These are phyloP conservation scores for Amphipoea oculea DNA, from an alignment of 2,888 invertebrate genomes.

Conservation along the genomic window DNA sequence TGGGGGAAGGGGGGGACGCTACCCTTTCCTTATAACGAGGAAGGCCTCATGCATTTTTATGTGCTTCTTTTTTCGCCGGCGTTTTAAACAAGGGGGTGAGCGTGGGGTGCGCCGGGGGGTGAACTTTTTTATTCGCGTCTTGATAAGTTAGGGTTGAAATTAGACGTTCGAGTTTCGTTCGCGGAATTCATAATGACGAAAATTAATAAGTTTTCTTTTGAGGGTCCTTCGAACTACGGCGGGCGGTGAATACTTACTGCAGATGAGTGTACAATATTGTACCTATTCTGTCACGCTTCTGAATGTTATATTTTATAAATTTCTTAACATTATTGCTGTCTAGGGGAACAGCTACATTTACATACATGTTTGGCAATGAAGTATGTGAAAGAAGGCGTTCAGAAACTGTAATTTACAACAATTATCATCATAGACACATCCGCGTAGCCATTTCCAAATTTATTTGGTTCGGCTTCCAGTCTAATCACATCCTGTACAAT, in stretches of 20 bases:
- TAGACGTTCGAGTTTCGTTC: conserved; percentile 91
- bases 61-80: conserved; percentile 91
- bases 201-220: conserved; percentile 91
- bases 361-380: not conserved
- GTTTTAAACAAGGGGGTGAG: conserved; percentile 91
- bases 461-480: not conserved
- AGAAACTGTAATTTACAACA: not conserved
- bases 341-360: not conserved
- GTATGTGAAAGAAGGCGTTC: not conserved
- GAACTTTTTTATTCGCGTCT: conserved; percentile 91
- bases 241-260: conserved; percentile 75
- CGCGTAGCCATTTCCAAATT: not conserved
- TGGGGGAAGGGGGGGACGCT: conserved; percentile 83
- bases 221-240: conserved; percentile 83
- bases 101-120: conserved; percentile 86
- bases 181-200: conserved; percentile 91
- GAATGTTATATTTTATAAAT: conserved; percentile 10
- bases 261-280: conserved; percentile 57
- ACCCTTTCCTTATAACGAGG: conserved; percentile 91
- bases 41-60: conserved; percentile 92
- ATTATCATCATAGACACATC: not conserved
- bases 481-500: not conserved
- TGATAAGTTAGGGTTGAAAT: conserved; percentile 91
- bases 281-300: conserved; percentile 22
- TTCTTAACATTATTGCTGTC: not conserved